Evolutionary conservation across 2,888 invertebrate genomes (phyloP).

Genomic region (Norana najaformis): DNA sequence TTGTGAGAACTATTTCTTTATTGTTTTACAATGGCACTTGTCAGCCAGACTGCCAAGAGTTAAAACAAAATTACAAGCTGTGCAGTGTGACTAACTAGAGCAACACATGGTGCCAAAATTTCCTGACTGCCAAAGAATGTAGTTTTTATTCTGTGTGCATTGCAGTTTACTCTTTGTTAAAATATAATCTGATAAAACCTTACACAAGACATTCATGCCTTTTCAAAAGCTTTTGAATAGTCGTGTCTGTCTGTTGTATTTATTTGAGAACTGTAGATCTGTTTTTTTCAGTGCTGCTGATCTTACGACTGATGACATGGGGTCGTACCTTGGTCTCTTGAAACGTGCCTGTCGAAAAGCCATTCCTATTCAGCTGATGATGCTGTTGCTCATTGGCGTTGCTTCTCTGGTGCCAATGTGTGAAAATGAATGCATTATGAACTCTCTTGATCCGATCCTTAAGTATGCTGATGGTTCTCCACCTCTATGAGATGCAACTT

Average conservation of each 20-base stretch:
- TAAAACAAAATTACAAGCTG: no score
- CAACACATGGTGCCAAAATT: no score
- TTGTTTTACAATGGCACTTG: not conserved
- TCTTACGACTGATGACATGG: not conserved
- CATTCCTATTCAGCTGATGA: conserved; percentile 89
- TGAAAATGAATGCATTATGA: conserved; percentile 78
- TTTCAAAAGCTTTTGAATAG: not conserved
- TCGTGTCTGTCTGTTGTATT: not conserved
- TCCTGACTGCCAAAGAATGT: no score
- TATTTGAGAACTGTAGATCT: not conserved
- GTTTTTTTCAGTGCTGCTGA: not conserved
- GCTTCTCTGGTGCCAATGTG: conserved; percentile 88
- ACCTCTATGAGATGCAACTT: conserved; percentile 66
- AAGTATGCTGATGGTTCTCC: conserved; percentile 91
- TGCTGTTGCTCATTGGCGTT: conserved; percentile 87
- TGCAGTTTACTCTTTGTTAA: not conserved
- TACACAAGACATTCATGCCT: not conserved
- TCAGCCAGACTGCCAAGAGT: no score
- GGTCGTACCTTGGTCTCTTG: conserved; percentile 54
- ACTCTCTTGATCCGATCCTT: conserved; percentile 84
- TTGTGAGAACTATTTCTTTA: no score
- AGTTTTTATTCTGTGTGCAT: not conserved
- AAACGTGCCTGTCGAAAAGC: conserved; percentile 84
- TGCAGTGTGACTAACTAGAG: no score
- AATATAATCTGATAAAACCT: not conserved